These are phyloP conservation scores for Phortica okadai DNA, from an alignment of 2,888 invertebrate species.

Conservation along the genomic window DNA sequence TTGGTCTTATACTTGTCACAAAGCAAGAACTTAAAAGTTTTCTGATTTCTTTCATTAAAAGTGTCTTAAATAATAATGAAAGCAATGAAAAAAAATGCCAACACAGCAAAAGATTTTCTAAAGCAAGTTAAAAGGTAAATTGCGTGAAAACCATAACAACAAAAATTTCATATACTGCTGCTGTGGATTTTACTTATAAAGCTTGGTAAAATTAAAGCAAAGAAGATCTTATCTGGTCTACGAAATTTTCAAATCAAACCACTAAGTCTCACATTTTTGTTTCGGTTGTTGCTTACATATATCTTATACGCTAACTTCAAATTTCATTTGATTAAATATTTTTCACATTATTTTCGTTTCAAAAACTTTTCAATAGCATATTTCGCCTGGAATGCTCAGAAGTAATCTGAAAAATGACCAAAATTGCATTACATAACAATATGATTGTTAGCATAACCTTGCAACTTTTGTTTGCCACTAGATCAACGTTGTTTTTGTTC, in stretches of 20 bases:
- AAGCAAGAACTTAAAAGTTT: not conserved
- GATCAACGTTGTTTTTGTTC: not conserved
- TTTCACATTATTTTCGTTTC: not conserved
- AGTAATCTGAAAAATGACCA: not conserved
- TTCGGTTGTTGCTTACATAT: too few species aligned
- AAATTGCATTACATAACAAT: not conserved
- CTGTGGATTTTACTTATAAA: too few species aligned
- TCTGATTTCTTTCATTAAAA: slow-evolving; percentile 7
- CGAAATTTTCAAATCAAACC: too few species aligned
- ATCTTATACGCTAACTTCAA: too few species aligned
- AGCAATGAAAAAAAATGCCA: not conserved
- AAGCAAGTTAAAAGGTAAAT: too few species aligned
- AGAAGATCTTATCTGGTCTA: too few species aligned
- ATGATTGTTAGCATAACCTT: slow-evolving; percentile 13
- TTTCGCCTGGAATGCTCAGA: not conserved
- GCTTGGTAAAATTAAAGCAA: too few species aligned
- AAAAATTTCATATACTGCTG: too few species aligned
- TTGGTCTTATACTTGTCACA: not conserved
- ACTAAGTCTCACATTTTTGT: too few species aligned
- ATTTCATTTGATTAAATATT: too few species aligned
- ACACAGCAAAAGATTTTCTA: not conserved
- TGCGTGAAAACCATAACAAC: too few species aligned
- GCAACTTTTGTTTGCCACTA: slow-evolving; percentile 2
- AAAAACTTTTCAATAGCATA: not conserved
- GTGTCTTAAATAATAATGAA: not conserved